Evolutionary conservation across 2,797 vertebrate species (phyloP).

Genomic region (Myripristis jacobus): DNA sequence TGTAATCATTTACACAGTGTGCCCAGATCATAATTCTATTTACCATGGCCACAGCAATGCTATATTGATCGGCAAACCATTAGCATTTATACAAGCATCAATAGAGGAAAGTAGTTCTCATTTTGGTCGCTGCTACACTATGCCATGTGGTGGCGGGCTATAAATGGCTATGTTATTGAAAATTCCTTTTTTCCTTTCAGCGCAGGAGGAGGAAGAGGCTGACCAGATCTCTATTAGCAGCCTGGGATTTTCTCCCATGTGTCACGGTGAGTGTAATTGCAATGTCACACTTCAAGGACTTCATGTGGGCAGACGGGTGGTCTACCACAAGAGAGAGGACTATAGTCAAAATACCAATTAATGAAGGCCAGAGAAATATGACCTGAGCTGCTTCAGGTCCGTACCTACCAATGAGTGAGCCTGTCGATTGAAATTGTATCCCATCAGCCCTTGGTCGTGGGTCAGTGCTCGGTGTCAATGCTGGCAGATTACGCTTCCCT

Average conservation of each 20-base stretch:
- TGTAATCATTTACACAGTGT: constrained; percentile 66
- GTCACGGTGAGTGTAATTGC: constrained; percentile 82
- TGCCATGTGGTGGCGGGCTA: constrained; percentile 62
- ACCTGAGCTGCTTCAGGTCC: constrained; percentile 75
- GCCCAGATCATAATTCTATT: constrained; percentile 73
- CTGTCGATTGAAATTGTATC: constrained; percentile 81
- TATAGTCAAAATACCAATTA: constrained; percentile 85
- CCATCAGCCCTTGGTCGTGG: constrained; percentile 77
- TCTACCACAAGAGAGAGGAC: constrained; percentile 76
- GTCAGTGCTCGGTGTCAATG: constrained; percentile 76
- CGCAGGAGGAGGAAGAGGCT: constrained; percentile 56
- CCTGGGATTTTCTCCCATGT: constrained; percentile 79
- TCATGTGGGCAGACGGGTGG: constrained; percentile 77
- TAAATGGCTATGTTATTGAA: constrained; percentile 79
- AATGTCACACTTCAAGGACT: constrained; percentile 85
- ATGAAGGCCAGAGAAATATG: constrained; percentile 81
- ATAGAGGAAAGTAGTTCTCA: constrained; percentile 66
- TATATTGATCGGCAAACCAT: constrained; percentile 75
- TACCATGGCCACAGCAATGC: constrained; percentile 67
- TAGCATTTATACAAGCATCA: constrained; percentile 76
- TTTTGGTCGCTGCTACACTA: constrained; percentile 57
- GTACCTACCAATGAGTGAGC: constrained; percentile 72
- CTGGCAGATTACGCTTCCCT: constrained; percentile 76
- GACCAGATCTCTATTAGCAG: constrained; percentile 78
- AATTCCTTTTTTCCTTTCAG: constrained; percentile 76